Evolutionary conservation across 2,797 vertebrate genomes (phyloP).

Genomic region (Gila robusta): DNA sequence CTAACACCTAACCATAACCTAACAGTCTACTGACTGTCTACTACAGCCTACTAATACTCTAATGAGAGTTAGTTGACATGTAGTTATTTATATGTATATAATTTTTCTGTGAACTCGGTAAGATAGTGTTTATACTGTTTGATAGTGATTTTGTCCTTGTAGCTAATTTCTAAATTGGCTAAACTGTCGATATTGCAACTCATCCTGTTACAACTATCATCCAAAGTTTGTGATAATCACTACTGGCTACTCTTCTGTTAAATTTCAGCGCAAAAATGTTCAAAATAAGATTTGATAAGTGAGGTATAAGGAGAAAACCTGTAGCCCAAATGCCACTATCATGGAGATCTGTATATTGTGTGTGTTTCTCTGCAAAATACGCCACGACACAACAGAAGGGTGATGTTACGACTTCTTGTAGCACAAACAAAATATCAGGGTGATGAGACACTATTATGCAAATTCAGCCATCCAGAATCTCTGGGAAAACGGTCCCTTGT

Average conservation of each 20-base stretch:
- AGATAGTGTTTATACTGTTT: background rate
- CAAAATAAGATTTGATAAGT: background rate
- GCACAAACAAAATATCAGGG: conserved; percentile 90
- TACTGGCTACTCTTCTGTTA: background rate
- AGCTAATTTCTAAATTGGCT: background rate
- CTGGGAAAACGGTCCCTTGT: conserved; percentile 47
- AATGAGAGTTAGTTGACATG: no score
- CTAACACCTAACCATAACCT: no score
- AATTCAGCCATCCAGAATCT: conserved; percentile 75
- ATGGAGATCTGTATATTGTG: background rate
- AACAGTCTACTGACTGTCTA: no score
- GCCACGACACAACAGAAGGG: conserved; percentile 4
- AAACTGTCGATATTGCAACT: background rate
- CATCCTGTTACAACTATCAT: background rate
- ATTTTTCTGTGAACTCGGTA: background rate
- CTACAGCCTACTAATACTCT: no score
- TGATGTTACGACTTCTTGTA: conserved; percentile 83
- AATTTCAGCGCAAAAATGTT: background rate
- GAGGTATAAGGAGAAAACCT: background rate
- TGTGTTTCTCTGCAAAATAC: background rate
- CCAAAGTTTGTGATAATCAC: background rate
- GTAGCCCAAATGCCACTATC: background rate
- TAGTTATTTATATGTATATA: no score
- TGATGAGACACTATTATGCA: conserved; percentile 99
- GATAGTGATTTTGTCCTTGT: background rate